These are phyloP conservation scores for Aplodontia rufa DNA, from an alignment of 2,113 vertebrate species.

Conservation along the genomic window DNA sequence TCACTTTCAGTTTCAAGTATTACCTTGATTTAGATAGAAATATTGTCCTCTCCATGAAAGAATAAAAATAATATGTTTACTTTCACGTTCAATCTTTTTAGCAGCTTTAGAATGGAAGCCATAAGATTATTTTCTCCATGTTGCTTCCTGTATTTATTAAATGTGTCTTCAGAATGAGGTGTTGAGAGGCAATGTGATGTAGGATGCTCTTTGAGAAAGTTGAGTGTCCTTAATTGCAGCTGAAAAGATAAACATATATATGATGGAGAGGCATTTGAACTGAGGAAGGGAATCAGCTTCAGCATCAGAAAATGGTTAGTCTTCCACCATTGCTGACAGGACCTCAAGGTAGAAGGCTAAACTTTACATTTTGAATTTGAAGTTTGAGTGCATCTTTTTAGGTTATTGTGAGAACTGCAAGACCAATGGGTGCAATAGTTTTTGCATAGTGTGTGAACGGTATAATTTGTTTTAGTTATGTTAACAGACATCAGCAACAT, in stretches of 20 bases:
- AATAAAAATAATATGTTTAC: background rate
- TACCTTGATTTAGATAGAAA: background rate
- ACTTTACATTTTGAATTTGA: background rate
- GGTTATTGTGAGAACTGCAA: background rate
- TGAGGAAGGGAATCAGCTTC: background rate
- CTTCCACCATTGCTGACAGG: fast-evolving
- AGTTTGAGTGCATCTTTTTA: background rate
- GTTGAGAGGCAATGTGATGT: background rate
- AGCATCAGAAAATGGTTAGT: background rate
- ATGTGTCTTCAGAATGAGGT: background rate
- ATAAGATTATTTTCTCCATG: background rate
- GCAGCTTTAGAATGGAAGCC: background rate
- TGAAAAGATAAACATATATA: background rate
- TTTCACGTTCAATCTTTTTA: background rate
- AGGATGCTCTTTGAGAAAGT: background rate
- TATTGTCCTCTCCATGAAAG: background rate
- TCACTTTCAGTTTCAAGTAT: background rate
- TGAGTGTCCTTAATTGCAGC: background rate
- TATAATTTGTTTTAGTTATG: background rate
- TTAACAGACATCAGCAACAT: background rate
- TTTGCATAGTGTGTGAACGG: background rate
- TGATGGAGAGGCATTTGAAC: background rate
- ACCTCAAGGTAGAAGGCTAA: background rate
- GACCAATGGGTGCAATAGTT: too few relatives aligned
- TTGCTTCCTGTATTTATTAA: background rate